Base-by-base conservation (phyloP, 1,140 invertebrate genomes). In the Drosophila pruinosa region DNA sequence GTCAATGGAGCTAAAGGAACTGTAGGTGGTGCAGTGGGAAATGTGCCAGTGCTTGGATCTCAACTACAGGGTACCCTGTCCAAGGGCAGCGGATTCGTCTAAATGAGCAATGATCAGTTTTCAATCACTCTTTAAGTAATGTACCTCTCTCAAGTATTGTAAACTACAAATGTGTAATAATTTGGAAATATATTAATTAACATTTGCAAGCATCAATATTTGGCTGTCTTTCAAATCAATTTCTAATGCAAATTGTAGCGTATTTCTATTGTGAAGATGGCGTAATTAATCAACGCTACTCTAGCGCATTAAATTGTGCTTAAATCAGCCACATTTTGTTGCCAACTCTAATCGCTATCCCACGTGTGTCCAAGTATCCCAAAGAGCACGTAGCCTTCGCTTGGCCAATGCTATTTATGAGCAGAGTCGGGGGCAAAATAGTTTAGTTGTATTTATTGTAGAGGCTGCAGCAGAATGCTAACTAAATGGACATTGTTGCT, bases 361-460 rank as follows among this genome's bases (percentile, higher is more conserved):
- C 63, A 63, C 65, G 65, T 69, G 65, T 6, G n/a, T 19, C 14
- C 2, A 4, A 3, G 2, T 17, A 4, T 3, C 0, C 38, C 8
- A 15, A 8, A 12, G 1, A n/a, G 65, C 65, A 69, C 65, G 65
- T 69, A 53, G 36, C 2, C 12, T 22, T 1, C 10, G 1, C n/a
- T 8, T 10, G 19, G 15, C 26, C 39, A 31, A 34, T 21, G 7
- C 58, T 69, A 62, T 69, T 69, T 69, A 69, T 34, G 28, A 22
- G 19, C 15, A 15, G n/a, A 26, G 7, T 4, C 21, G 21, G 7
- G n/a, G 12, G 19, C 5, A 1, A 2, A 54, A 47, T 53, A 7
- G 4, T 15, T 63, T 28, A 69, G 65, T 63, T 45, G 4, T 45
- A 19, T 24, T 26, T 21, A 12, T 17, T 1, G n/a, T n/a, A n/a